Conservation (phyloP, 2,797 vertebrate genomes). For the Lutjanus argentimaculatus region DNA sequence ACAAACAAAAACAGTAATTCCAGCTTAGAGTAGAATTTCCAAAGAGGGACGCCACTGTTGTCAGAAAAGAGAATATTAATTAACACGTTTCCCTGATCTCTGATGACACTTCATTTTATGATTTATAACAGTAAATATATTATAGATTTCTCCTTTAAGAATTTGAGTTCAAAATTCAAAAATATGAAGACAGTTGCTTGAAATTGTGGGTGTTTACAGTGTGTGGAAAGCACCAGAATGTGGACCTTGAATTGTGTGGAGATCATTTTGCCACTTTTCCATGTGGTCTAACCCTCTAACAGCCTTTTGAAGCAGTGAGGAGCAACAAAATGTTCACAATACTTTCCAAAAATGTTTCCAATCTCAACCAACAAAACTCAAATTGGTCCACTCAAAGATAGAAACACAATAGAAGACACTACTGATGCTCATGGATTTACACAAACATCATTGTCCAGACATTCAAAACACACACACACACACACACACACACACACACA, state of each 20-base stretch:
- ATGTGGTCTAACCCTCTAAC: not conserved
- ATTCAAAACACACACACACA: not conserved
- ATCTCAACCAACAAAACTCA: conserved; percentile 2
- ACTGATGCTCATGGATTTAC: conserved; percentile 23
- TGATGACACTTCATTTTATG: too few relatives aligned
- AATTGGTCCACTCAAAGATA: conserved; percentile 10
- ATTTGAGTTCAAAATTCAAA: too few relatives aligned
- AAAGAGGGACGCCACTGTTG: too few relatives aligned
- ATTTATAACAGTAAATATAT: too few relatives aligned
- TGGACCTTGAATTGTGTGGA: not conserved
- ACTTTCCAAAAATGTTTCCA: not conserved
- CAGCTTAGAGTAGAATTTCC: too few relatives aligned
- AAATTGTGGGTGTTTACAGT: too few relatives aligned
- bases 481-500: conserved; percentile 12
- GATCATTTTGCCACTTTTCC: not conserved
- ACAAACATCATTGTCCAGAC: conserved; percentile 31
- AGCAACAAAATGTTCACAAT: not conserved
- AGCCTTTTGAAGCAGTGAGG: not conserved
- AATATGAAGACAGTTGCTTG: too few relatives aligned
- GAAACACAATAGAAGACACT: conserved; percentile 6
- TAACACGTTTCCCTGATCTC: too few relatives aligned
- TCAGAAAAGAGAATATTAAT: too few relatives aligned
- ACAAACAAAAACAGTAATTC: too few relatives aligned
- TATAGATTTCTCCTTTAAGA: too few relatives aligned
- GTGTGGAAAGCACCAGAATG: not conserved